A percentile compares a stretch with the other conserved stretches of the same genome.
Conservation (phyloP, 2,888 invertebrate genomes). For the Sinopyrophorus schimmeli region DNA sequence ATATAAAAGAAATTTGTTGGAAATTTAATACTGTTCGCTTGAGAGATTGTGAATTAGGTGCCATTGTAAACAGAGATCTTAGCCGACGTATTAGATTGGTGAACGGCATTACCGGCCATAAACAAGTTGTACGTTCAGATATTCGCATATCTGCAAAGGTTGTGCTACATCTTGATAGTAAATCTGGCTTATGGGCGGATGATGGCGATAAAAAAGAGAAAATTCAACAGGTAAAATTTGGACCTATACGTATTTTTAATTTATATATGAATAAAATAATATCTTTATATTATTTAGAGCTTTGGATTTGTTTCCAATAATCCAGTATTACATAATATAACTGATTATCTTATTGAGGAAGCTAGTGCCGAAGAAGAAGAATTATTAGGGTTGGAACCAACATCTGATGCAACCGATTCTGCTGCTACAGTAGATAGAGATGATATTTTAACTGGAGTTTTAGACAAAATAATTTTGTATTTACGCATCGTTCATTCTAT, state of each 20-base stretch:
- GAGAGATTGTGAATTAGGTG: constrained; percentile 89
- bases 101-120: constrained; percentile 87
- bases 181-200: constrained; percentile 76
- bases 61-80: constrained; percentile 95
- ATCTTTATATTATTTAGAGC: too few species aligned
- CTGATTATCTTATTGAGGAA: constrained; percentile 97
- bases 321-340: constrained; percentile 94
- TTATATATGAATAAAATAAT: background rate
- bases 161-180: constrained; percentile 85
- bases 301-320: constrained; percentile 82
- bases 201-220: constrained; percentile 56
- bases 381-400: constrained; percentile 70
- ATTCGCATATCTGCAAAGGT: constrained; percentile 91
- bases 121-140: constrained; percentile 86
- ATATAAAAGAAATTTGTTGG: constrained; percentile 99
- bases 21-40: constrained; percentile 93
- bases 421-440: constrained; percentile 68
- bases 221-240: constrained; percentile 45
- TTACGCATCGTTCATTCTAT: constrained; percentile 96
- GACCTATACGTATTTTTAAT: constrained; percentile 7
- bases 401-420: constrained; percentile 54
- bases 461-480: constrained; percentile 85
- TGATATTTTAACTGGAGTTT: constrained; percentile 70
- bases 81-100: constrained; percentile 91
- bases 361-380: constrained; percentile 98